These are phyloP conservation scores for Diuraphis noxia DNA, from an alignment of 1,140 invertebrate species.

Conservation along the genomic window DNA sequence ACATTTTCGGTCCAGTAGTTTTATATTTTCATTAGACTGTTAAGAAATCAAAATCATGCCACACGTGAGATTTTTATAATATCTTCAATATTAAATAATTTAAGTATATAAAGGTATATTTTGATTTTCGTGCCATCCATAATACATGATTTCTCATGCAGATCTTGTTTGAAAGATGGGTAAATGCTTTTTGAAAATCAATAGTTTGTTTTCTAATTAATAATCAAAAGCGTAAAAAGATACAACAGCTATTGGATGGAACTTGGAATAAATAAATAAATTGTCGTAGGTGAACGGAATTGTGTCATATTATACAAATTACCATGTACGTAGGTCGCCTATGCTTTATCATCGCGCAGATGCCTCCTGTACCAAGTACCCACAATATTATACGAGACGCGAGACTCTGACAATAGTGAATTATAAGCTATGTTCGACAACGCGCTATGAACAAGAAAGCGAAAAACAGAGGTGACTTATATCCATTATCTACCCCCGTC, in stretches of 20 bases:
- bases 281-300: neutral
- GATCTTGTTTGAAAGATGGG: neutral
- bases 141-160: too few relatives aligned
- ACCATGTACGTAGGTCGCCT: neutral
- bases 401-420: slow-evolving; percentile 2
- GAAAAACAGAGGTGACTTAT: neutral
- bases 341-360: neutral
- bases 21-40: neutral
- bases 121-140: too few relatives aligned
- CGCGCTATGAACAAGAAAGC: neutral
- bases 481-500: slow-evolving; percentile 23
- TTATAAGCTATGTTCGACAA: slow-evolving; percentile 22
- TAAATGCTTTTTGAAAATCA: neutral
- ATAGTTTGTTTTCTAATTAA: neutral
- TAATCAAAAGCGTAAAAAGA: neutral
- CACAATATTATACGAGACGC: neutral
- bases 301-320: neutral
- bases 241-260: neutral
- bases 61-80: too few relatives aligned
- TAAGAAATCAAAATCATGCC: neutral
- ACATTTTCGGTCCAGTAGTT: neutral
- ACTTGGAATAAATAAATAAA: neutral
- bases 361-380: neutral
- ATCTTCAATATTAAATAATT: too few relatives aligned
- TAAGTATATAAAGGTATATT: too few relatives aligned